Conservation (phyloP, 1,140 invertebrate genomes). For the Lordiphosa collinella region DNA sequence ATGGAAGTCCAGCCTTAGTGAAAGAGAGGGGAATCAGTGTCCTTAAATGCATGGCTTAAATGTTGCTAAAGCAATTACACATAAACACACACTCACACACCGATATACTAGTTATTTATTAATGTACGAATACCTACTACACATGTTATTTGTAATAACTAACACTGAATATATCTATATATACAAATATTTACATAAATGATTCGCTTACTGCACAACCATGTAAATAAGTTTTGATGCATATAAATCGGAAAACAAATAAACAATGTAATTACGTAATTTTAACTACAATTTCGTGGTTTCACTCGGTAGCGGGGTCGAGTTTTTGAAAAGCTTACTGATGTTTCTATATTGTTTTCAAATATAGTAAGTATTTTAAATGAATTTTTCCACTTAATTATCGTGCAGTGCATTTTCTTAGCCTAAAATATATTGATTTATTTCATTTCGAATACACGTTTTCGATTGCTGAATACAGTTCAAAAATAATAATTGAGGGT, state of each 20-base stretch:
- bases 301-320: too few species aligned
- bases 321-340: too few species aligned
- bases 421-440: too few species aligned
- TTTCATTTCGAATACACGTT: too few species aligned
- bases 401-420: too few species aligned
- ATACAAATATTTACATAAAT: slow-evolving; percentile 16
- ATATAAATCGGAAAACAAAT: slow-evolving; percentile 44
- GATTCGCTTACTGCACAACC: slow-evolving; percentile 66
- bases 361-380: too few species aligned
- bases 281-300: slow-evolving; percentile 9
- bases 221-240: slow-evolving; percentile 71
- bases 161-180: slow-evolving; percentile 28
- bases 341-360: too few species aligned
- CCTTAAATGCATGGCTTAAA: slow-evolving; percentile 59
- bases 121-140: slow-evolving; percentile 48
- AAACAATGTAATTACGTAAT: slow-evolving; percentile 62
- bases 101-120: slow-evolving; percentile 31
- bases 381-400: too few species aligned
- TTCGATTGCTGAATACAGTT: too few species aligned
- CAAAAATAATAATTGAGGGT: too few species aligned
- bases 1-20: not conserved
- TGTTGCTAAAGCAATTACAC: slow-evolving; percentile 35
- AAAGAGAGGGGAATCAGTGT: slow-evolving; percentile 42
- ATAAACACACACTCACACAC: slow-evolving; percentile 17
- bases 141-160: slow-evolving; percentile 49